phyloP scores from a whole-genome alignment of 30 jellyfish, hydroid and myxozoan genomes.

The Rhopilema esculentum region DNA sequence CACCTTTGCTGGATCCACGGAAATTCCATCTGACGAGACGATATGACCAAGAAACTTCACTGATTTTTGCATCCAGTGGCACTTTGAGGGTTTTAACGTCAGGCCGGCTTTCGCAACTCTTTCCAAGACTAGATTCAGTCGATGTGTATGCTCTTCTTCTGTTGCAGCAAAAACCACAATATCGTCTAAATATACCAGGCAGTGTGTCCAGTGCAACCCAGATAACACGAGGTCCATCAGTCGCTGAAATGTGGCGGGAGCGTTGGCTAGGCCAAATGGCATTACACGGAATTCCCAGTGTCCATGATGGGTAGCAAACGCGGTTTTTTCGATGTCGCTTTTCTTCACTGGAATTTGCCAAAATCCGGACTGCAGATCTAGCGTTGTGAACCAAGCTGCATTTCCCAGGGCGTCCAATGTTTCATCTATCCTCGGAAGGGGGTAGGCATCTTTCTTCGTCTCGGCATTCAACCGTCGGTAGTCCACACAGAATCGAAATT shows the following conservation, averaged over 20 bases:
- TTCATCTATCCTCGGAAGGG: conserved; percentile 30
- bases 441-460: neutral
- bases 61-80: conserved; percentile 28
- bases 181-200: conserved; percentile 50
- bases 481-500: conserved; percentile 52
- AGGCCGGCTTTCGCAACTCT: conserved; percentile 42
- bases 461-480: conserved; percentile 24
- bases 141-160: conserved; percentile 27
- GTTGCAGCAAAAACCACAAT: conserved; percentile 18
- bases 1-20: conserved; percentile 53
- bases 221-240: conserved; percentile 52
- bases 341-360: conserved; percentile 24
- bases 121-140: conserved; percentile 47
- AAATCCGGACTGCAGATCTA: conserved; percentile 46
- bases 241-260: conserved; percentile 62
- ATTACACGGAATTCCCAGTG: neutral
- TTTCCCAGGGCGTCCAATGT: conserved; percentile 43
- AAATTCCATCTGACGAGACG: conserved; percentile 28
- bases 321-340: conserved; percentile 23
- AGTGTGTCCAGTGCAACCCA: conserved; percentile 48
- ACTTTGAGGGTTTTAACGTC: conserved; percentile 54
- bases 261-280: conserved; percentile 50
- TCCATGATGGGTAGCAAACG: conserved; percentile 14
- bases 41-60: conserved; percentile 70
- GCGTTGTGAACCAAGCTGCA: conserved; percentile 28